Percentiles rank a stretch among this genome's conserved stretches.
Evolutionary conservation across 2,113 vertebrate genomes (phyloP).

Genomic region (Antennarius striatus): DNA sequence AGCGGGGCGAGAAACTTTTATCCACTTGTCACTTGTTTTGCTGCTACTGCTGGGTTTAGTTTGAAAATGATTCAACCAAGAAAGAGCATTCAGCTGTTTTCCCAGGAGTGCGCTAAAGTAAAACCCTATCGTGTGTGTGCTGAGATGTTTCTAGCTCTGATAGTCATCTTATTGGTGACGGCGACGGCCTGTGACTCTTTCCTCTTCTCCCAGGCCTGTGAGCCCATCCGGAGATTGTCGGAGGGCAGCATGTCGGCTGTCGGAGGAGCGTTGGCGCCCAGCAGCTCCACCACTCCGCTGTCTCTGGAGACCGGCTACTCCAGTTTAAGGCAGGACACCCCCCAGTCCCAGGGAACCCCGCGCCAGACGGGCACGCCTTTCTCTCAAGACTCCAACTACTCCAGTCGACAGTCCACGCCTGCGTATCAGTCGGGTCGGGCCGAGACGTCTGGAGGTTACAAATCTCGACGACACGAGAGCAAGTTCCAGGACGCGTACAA

Average conservation of each 20-base stretch:
- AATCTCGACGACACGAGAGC: conserved; percentile 88
- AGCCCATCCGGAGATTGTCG: conserved; percentile 84
- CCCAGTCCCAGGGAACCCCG: conserved; percentile 90
- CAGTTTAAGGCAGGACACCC: conserved; percentile 93
- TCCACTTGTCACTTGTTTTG: background rate
- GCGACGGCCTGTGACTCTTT: background rate
- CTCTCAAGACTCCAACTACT: conserved; percentile 95
- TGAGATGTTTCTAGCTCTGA: too few species aligned
- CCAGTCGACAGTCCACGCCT: conserved; percentile 92
- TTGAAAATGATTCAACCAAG: too few species aligned
- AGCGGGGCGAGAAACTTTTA: conserved; percentile 1
- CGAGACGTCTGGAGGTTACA: conserved; percentile 83
- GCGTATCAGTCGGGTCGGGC: conserved; percentile 88
- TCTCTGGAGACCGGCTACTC: conserved; percentile 95
- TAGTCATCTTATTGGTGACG: too few species aligned
- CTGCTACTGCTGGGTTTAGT: too few species aligned
- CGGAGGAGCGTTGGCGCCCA: conserved; percentile 83
- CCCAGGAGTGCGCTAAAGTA: too few species aligned
- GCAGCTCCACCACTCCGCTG: conserved; percentile 88
- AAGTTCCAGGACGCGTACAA: conserved; percentile 97
- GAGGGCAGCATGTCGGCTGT: conserved; percentile 82
- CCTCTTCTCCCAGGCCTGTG: conserved; percentile 65
- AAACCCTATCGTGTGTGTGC: too few species aligned
- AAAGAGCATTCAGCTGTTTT: too few species aligned
- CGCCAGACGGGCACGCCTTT: conserved; percentile 89